A percentile compares a stretch with the other conserved stretches of the same genome.
Evolutionary conservation across 1,140 invertebrate genomes (phyloP).

Genomic region (Streblospio benedicti): DNA sequence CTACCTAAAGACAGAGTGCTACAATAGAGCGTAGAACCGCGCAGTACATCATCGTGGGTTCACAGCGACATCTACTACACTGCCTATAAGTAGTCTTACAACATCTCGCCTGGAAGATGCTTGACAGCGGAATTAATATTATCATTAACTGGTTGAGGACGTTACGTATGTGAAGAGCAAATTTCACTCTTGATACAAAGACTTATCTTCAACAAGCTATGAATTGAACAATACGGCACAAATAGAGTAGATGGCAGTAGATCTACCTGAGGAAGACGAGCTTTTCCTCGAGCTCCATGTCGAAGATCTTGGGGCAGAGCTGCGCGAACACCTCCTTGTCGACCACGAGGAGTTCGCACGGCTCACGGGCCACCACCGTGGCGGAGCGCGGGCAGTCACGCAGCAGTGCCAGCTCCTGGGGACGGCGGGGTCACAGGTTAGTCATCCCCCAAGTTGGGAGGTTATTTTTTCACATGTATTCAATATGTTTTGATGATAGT

Average conservation of each 20-base stretch:
- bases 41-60: too few relatives aligned
- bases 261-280: conserved; percentile 28
- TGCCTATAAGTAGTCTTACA: not conserved
- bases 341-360: conserved; percentile 33
- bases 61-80: too few relatives aligned
- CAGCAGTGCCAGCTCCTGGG: conserved; percentile 35
- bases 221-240: not conserved
- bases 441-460: too few relatives aligned
- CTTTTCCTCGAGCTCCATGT: conserved; percentile 35
- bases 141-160: too few relatives aligned
- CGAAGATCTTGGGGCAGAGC: conserved; percentile 37
- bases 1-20: too few relatives aligned
- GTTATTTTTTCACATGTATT: too few relatives aligned
- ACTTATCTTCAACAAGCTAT: not conserved
- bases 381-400: conserved; percentile 31
- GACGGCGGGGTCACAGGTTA: not conserved
- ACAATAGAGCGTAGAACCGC: too few relatives aligned
- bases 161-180: too few relatives aligned
- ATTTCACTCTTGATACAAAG: not conserved
- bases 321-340: conserved; percentile 35
- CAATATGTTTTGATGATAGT: not conserved
- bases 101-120: not conserved
- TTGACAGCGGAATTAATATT: not conserved
- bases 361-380: conserved; percentile 31
- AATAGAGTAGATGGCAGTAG: not conserved